Evolutionary conservation across 2,797 vertebrate genomes (phyloP).

Genomic region (Peromyscus nudipes): DNA sequence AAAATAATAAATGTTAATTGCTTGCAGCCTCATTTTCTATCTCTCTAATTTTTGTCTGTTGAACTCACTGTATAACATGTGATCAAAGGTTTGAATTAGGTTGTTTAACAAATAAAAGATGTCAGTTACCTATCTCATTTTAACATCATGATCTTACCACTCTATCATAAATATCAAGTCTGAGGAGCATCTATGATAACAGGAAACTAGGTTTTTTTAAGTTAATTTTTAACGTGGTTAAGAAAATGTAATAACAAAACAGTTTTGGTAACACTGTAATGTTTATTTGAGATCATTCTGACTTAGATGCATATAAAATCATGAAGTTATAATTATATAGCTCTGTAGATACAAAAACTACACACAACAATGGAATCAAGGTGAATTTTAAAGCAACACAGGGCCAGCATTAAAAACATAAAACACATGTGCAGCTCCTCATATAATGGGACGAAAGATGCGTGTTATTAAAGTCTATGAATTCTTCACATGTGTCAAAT

Average conservation of each 20-base stretch:
- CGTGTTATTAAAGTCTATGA: neutral
- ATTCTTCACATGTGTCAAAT: neutral
- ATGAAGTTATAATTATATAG: neutral
- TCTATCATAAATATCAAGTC: neutral
- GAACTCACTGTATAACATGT: slow-evolving; percentile 43
- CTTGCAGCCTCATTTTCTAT: slow-evolving; percentile 71
- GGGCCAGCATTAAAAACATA: slow-evolving; percentile 10
- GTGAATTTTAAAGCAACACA: slow-evolving; percentile 2
- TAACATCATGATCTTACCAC: neutral
- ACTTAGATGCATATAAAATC: neutral
- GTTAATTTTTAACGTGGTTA: slow-evolving; percentile 34
- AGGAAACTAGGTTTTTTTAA: neutral
- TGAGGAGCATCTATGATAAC: neutral
- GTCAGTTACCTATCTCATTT: slow-evolving; percentile 3
- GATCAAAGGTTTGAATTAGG: slow-evolving; percentile 69
- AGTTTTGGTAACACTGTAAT: neutral
- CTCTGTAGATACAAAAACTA: neutral
- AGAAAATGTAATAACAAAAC: neutral
- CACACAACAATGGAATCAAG: neutral
- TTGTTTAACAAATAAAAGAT: slow-evolving; percentile 57
- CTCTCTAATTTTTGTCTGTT: slow-evolving; percentile 62
- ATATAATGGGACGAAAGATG: neutral
- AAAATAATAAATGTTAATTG: slow-evolving; percentile 73
- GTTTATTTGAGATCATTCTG: slow-evolving; percentile 40
- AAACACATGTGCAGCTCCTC: neutral